Conservation (phyloP, 1,140 invertebrate genomes). For the Magallana ariakensis region DNA sequence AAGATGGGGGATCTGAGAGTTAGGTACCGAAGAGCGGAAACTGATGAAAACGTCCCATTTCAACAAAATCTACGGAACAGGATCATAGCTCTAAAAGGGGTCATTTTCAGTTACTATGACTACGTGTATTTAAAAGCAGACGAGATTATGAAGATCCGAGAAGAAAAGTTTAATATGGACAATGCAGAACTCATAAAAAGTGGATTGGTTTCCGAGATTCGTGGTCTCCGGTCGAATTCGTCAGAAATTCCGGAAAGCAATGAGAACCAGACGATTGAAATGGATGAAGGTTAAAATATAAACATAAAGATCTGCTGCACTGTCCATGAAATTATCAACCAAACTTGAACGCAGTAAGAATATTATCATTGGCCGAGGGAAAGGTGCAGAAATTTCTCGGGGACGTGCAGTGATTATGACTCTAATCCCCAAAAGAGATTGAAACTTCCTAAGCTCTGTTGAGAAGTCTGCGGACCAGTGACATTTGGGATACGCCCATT, state of each 20-base stretch:
- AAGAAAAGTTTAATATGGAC: not conserved
- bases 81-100: not conserved
- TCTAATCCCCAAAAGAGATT: too few species aligned
- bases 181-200: not conserved
- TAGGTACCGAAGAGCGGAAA: not conserved
- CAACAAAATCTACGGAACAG: not conserved
- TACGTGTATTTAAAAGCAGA: not conserved
- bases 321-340: too few species aligned
- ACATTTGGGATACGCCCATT: too few species aligned
- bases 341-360: too few species aligned
- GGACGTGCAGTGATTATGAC: too few species aligned
- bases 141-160: slow-evolving; percentile 4
- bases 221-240: not conserved
- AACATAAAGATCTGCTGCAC: too few species aligned
- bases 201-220: not conserved
- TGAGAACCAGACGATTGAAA: too few species aligned
- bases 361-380: too few species aligned
- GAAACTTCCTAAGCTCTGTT: too few species aligned
- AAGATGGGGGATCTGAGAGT: not conserved
- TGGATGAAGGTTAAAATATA: too few species aligned
- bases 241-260: not conserved
- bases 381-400: too few species aligned
- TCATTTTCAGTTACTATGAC: not conserved
- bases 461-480: too few species aligned
- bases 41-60: not conserved